Evolutionary conservation across 2,113 vertebrate genomes (phyloP), one percentile per base, ranked within the genome.

Genomic region (Phylloscopus trochiloides): DNA sequence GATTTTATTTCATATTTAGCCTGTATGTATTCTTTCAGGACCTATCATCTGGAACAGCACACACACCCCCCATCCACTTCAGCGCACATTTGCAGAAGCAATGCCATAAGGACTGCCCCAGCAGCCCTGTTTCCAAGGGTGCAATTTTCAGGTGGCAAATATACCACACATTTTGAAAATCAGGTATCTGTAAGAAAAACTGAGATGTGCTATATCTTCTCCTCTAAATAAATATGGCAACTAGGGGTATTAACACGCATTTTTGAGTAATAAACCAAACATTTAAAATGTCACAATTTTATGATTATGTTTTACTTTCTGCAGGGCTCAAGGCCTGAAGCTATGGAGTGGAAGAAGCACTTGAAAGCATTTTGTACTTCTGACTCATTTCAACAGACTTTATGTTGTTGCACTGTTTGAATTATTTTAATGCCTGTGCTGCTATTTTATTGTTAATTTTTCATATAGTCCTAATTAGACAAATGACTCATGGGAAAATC

Each of bases 401-500:
- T 15, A 47, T 26, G 38, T 32, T 78, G 52, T 57, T 55, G 55
- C 21, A 87, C 48, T 1, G 0, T 73, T 59, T 59, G 31, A 55
- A 65, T 83, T 78, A 28, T 92, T 87, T 62, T 42, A 82, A 86
- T 67, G 63, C 18, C 42, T 1, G 0, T 36, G 58, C 21, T 45
- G 38, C 32, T 77, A 67, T 57, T 86, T 88, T 77, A 58, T 24
- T 63, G 32, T 51, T 74, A 59, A 71, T 93, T 95, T 96, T 84
- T 88, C 65, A 84, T 74, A 57, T 13, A 74, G 55, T 61, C 31
- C 78, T 74, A 92, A 86, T 83, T 59, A 77, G 72, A 43, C 43
- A 67, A 94, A 92, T 34, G 31, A 67, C 75, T 82, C 68, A 58
- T 8, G 66, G 75, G 72, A 92, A 93, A 90, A 90, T 86, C 51